phyloP scores from a whole-genome alignment of 2,888 invertebrate species.

The Oxytorus armatus region DNA sequence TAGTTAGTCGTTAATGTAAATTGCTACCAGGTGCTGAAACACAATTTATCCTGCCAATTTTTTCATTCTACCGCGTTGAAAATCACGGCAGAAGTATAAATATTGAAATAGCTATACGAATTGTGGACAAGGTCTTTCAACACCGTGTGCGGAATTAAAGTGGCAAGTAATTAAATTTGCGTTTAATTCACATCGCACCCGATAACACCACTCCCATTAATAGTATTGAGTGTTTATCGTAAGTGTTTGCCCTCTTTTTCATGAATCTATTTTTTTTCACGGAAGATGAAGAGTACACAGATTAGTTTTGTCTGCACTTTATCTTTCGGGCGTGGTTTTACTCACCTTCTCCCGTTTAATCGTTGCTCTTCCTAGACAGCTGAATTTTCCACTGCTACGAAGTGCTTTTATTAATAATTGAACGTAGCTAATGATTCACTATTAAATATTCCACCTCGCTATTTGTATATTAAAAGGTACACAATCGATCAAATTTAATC shows the following conservation, averaged over 20 bases:
- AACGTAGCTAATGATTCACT: neutral
- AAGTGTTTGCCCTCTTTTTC: neutral
- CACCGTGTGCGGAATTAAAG: neutral
- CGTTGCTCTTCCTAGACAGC: neutral
- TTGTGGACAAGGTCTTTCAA: neutral
- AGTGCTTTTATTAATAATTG: neutral
- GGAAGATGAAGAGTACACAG: too few relatives aligned
- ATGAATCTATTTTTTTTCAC: conserved; percentile 7
- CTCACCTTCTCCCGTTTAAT: neutral
- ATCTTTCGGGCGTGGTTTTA: neutral
- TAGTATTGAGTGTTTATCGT: neutral
- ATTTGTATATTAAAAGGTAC: neutral
- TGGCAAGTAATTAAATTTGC: conserved; percentile 57
- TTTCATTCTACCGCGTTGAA: neutral
- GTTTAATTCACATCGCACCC: conserved; percentile 69
- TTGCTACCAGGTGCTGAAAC: neutral
- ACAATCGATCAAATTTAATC: conserved; percentile 14
- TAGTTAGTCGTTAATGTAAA: neutral
- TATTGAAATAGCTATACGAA: neutral
- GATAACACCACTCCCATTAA: conserved; percentile 50
- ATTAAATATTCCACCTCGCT: neutral
- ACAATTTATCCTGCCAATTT: neutral
- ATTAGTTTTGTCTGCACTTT: neutral
- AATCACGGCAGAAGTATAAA: neutral
- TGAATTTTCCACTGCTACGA: neutral